These are phyloP conservation scores for Amphipyra berbera DNA, from an alignment of 2,888 invertebrate species.

Conservation along the genomic window DNA sequence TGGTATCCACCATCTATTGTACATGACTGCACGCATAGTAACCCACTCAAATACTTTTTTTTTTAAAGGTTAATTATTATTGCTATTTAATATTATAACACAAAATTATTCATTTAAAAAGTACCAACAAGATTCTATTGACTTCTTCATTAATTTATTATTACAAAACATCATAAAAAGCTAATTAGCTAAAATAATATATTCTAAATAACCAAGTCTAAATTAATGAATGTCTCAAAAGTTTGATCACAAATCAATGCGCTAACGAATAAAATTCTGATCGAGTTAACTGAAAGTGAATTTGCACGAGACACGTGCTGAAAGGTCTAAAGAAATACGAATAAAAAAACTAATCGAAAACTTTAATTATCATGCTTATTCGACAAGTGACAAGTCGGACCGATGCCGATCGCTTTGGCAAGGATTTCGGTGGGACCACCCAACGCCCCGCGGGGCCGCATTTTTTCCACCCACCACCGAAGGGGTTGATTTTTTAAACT, in stretches of 20 bases:
- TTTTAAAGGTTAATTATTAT: too few relatives aligned
- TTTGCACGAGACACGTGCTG: conserved; percentile 48
- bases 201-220: neutral
- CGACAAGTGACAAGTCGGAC: conserved; percentile 88
- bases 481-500: conserved; percentile 91
- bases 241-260: conserved; percentile 34
- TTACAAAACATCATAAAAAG: neutral
- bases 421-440: conserved; percentile 87
- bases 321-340: conserved; percentile 69
- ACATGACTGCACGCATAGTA: too few relatives aligned
- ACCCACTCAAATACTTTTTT: too few relatives aligned
- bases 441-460: conserved; percentile 82
- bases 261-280: conserved; percentile 40
- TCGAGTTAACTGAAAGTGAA: conserved; percentile 49
- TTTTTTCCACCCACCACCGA: conserved; percentile 88
- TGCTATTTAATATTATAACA: too few relatives aligned
- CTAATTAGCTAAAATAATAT: neutral
- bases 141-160: too few relatives aligned
- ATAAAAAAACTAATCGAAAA: conserved; percentile 80
- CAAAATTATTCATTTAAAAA: too few relatives aligned
- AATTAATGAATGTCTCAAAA: conserved; percentile 21
- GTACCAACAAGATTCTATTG: too few relatives aligned
- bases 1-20: too few relatives aligned
- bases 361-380: conserved; percentile 89
- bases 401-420: conserved; percentile 88